Base-by-base conservation (phyloP, 2,113 vertebrate genomes). In the Plestiodon gilberti region DNA sequence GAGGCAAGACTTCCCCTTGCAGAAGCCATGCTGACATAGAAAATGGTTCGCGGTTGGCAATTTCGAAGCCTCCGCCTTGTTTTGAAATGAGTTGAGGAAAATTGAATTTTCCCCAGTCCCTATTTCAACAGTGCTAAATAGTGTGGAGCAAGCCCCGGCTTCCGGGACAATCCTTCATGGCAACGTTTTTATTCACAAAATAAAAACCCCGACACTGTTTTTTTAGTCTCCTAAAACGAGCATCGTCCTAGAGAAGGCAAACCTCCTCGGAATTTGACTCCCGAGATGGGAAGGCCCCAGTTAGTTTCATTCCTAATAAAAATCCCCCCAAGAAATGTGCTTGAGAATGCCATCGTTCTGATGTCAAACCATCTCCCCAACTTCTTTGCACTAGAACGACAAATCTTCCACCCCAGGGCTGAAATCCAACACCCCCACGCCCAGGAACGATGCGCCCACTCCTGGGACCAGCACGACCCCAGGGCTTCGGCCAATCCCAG, bases 391-490 rank as follows among this genome's bases (percentile, higher is more conserved):
- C 67, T 97, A 99, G 98, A 99, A 98, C 1, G 98, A 99, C 96
- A 99, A 99, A 93, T 98, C 98, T 1, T 99, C 98, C 9, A 99
- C 98, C 10, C 98, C 98, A 0, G 98, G 98, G 87, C 97, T 99
- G 90, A 99, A 99, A 93, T 99, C 98, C 64, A 99, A 98, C 96
- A 99, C 98, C 28, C 98, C 98, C 7, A 99, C 98, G 1, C 98
- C 98, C 0, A 96, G 98, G 79, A 99, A 98, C 0, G 98, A 99
- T 1, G 98, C 98, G 85, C 98, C 98, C 0, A 99, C 98, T 90
- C 98, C 98, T 0, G 98, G 98, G 94, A 99, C 98, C 38, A 99
- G 98, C 95, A 98, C 97, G 79, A 99, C 98, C 67, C 98, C 98
- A 0, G 98, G 98, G 90, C 97, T 99, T 91, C 95, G 98, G 93